Base-by-base conservation (phyloP, 2,797 vertebrate species). In the Danio albolineatus region DNA sequence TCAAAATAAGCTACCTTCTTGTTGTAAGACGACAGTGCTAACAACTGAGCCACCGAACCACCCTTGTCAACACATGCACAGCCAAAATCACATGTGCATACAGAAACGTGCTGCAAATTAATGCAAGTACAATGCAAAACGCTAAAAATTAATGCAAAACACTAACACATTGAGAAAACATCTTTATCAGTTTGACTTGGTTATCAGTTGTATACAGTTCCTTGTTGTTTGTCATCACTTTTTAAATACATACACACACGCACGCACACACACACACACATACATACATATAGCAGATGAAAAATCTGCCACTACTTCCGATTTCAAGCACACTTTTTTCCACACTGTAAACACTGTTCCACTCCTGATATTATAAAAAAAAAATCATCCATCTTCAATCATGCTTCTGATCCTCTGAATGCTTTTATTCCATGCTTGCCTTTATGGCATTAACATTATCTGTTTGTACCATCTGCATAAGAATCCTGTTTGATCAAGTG, bases 401-500 rank as follows among this genome's bases (percentile, higher is more conserved):
- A 46, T 4, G 4, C 39, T 28, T 56, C 38, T 60, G 16, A 61
- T 61, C 57, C 39, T 16, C 7, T 51, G 17, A 64, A 51, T 14
- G 59, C 46, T 41, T 21, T 64, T 21, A 64, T 36, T 74, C 17
- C 4, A 54, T 17, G 7, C 0, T n/a, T 36, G 13, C 51, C 16
- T 43, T 14, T 12, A 38, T 65, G 9, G n/a, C 39, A 43, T 49
- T 43, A 16, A 9, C 44, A 39, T 51, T 51, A 74, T 51, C n/a
- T 39, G 36, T 53, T 75, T 1, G 17, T 44, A 65, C 38, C 39
- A 66, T 76, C 19, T 66, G 39, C 43, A 6, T 46, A 41, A 44
- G 14, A 44, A n/a, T 65, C 10, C 39, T 28, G 4, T 36, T 66
- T 43, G 13, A 76, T 66, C 14, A 66, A 76, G 39, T 46, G 38